These are phyloP conservation scores for Lepidostoma basale DNA, from an alignment of 1,140 invertebrate genomes.

Conservation along the genomic window DNA sequence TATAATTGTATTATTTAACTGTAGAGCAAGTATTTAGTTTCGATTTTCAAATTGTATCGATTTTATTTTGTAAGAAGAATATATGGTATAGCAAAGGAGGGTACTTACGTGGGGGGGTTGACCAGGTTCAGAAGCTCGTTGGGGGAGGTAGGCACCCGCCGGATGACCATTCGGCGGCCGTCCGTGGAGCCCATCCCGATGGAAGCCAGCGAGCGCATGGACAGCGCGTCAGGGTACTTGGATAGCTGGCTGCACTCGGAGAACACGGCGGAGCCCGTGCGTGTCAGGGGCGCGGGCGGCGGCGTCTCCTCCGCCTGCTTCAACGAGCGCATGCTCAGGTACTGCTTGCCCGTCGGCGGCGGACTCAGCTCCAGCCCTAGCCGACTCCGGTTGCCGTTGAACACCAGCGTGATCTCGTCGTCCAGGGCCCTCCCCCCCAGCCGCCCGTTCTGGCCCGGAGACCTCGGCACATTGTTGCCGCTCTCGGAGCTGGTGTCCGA, in stretches of 20 bases:
- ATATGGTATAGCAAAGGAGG: neutral
- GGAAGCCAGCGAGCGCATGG: conserved; percentile 76
- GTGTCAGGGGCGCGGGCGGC: conserved; percentile 1
- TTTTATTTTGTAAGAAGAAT: neutral
- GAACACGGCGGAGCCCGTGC: conserved; percentile 53
- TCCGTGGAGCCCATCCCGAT: conserved; percentile 86
- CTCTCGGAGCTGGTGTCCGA: conserved; percentile 40
- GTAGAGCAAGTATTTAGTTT: neutral
- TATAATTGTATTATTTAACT: neutral
- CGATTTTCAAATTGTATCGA: neutral
- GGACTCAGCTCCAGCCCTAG: conserved; percentile 20
- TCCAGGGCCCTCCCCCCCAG: conserved; percentile 49
- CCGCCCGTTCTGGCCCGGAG: conserved; percentile 58
- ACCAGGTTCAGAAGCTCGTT: conserved; percentile 82
- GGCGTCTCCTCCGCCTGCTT: conserved; percentile 49
- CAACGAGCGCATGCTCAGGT: conserved; percentile 48
- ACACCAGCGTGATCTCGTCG: conserved; percentile 50
- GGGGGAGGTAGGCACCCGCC: conserved; percentile 79
- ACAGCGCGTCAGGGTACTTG: conserved; percentile 66
- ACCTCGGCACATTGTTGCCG: conserved; percentile 54
- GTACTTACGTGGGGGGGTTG: conserved; percentile 79
- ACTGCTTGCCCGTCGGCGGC: conserved; percentile 29
- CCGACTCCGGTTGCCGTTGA: conserved; percentile 35
- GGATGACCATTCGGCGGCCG: conserved; percentile 81
- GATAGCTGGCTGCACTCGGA: conserved; percentile 53